A percentile compares a stretch with the other conserved stretches of the same genome.
These are phyloP conservation scores for Fratercula arctica DNA, from an alignment of 2,797 vertebrate genomes.

Conservation along the genomic window DNA sequence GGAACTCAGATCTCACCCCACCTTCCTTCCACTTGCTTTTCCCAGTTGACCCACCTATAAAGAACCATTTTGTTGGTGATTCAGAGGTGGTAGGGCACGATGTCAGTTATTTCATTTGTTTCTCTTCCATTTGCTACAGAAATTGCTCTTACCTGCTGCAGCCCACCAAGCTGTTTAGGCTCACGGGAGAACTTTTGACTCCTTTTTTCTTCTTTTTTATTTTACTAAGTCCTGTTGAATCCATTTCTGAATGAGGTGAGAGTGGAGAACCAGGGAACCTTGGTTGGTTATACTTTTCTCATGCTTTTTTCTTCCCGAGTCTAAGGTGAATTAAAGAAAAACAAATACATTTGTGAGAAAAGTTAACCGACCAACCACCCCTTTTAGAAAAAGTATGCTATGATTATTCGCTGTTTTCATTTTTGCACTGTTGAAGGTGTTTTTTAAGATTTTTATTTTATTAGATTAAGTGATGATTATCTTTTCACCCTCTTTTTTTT, in stretches of 20 bases:
- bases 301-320: not conserved
- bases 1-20: not conserved
- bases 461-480: slow-evolving; percentile 35
- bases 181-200: not conserved
- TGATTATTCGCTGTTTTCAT: slow-evolving; percentile 54
- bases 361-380: not conserved
- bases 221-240: not conserved
- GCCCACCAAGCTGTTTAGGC: not conserved
- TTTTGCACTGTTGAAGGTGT: not conserved
- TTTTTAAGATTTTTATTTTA: slow-evolving; percentile 46
- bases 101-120: not conserved
- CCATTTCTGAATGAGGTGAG: not conserved
- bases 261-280: not conserved
- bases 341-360: not conserved
- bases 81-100: not conserved
- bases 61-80: not conserved
- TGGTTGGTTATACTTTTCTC: not conserved
- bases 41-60: not conserved
- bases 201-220: not conserved
- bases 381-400: slow-evolving; percentile 43
- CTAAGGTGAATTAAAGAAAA: slow-evolving; percentile 3
- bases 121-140: not conserved
- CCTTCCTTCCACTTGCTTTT: not conserved
- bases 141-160: not conserved
- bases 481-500: not conserved